Evolutionary conservation across 2,797 vertebrate genomes (phyloP).

Genomic region (Sarcoramphus papa): DNA sequence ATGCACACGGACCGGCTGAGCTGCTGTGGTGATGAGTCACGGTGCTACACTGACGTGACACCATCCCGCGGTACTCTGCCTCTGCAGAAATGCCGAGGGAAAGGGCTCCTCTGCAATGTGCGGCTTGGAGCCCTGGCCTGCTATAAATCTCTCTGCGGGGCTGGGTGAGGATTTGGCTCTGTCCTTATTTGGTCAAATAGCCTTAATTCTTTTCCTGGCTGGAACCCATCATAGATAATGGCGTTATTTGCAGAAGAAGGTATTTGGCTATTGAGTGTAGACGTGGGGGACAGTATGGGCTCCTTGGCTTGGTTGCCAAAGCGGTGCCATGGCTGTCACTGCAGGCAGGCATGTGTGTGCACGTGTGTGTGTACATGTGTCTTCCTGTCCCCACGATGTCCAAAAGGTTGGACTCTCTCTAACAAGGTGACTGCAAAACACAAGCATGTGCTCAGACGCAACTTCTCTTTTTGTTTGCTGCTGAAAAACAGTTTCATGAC

Average conservation of each 20-base stretch:
- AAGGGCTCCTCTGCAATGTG: background rate
- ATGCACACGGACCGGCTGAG: background rate
- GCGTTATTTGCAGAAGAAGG: background rate
- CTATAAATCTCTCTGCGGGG: background rate
- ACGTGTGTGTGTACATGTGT: fast-evolving
- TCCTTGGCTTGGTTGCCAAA: background rate
- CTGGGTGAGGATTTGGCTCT: background rate
- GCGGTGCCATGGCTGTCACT: no score
- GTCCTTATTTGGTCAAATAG: background rate
- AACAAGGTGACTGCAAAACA: background rate
- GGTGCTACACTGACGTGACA: background rate
- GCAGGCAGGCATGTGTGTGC: fast-evolving
- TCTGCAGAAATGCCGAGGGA: background rate
- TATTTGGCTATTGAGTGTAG: background rate
- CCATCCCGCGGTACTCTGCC: background rate
- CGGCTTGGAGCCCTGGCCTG: background rate
- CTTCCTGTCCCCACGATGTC: no score
- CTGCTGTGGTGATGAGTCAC: background rate
- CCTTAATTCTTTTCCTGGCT: background rate
- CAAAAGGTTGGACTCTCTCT: background rate
- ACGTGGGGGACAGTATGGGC: background rate
- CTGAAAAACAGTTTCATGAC: background rate
- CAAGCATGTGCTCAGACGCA: background rate
- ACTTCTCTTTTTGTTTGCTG: background rate
- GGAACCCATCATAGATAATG: background rate